Evolutionary conservation across 2,113 vertebrate genomes (phyloP), one percentile per base, ranked within the genome.

Genomic region (Saccopteryx bilineata): DNA sequence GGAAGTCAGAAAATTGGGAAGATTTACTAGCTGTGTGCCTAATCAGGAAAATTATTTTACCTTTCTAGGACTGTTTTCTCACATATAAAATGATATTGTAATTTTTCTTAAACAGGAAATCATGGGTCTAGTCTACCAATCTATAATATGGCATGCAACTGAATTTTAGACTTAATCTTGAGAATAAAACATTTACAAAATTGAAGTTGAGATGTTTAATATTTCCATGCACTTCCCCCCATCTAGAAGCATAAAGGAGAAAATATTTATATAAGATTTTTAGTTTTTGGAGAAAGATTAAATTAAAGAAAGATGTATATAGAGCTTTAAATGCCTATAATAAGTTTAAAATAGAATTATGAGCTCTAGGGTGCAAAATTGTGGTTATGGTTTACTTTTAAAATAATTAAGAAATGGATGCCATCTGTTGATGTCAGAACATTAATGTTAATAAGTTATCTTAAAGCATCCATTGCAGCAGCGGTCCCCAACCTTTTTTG

Each of bases 331-430:
- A 91, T 82, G 46, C 28, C 19, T 88, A 17, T 61, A 85, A 24
- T 66, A 93, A 78, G 24, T 46, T 21, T 76, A 71, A 94, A 89
- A 85, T 56, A 92, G 17, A 81, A 96, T 69, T 90, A 87, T 31
- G 74, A 46, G 56, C 60, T 15, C 78, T 71, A 50, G 18, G 52
- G 54, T 90, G 10, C n/a, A 93, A 90, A 84, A 85, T 8, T 89
- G n/a, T 84, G 65, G 85, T 83, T 76, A 63, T 87, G 60, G 80
- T n/a, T 90, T 19, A 93, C 58, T 50, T n/a, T 79, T 66, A 81
- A 58, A 90, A 79, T 86, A 79, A 65, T 48, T 11, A 31, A 52
- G 9, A 90, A 78, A 46, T 87, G 54, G 54, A 90, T 31, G 6
- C 4, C 66, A 75, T 86, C 23, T 78, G 18, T 93, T 95, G 80